phyloP scores from a whole-genome alignment of 2,113 vertebrate genomes.

The Microcebus lehilahytsara region DNA sequence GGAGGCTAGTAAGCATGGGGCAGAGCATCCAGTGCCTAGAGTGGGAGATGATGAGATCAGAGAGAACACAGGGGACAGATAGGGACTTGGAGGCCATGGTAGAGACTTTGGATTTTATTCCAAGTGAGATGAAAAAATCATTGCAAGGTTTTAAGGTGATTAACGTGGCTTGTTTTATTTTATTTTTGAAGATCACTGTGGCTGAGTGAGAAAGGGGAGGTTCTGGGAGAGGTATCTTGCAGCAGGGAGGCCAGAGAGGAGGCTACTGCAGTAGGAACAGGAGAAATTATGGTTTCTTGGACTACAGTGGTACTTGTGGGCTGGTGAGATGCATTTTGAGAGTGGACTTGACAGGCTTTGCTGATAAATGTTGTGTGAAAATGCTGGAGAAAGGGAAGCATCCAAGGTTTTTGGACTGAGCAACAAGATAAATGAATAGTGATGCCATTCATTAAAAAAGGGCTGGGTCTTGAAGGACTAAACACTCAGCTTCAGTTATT shows the following conservation, averaged over 20 bases:
- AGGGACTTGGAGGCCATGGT: background rate
- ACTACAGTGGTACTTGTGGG: background rate
- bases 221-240: background rate
- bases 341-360: background rate
- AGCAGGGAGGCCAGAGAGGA: background rate
- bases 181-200: background rate
- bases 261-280: background rate
- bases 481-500: background rate
- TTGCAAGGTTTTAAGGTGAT: background rate
- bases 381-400: background rate
- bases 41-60: fast-evolving
- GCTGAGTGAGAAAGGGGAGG: background rate
- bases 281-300: background rate
- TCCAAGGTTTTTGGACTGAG: background rate
- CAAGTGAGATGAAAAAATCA: background rate
- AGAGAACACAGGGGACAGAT: background rate
- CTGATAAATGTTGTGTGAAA: background rate
- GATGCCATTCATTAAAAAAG: background rate
- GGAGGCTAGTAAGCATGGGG: background rate
- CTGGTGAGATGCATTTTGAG: background rate
- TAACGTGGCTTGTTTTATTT: background rate
- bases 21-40: background rate
- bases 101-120: background rate
- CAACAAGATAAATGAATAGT: background rate
- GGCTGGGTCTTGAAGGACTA: background rate